A percentile compares a stretch with the other conserved stretches of the same genome.
These are phyloP conservation scores for Acrobasis consociella DNA, from an alignment of 2,888 invertebrate genomes.

Conservation along the genomic window DNA sequence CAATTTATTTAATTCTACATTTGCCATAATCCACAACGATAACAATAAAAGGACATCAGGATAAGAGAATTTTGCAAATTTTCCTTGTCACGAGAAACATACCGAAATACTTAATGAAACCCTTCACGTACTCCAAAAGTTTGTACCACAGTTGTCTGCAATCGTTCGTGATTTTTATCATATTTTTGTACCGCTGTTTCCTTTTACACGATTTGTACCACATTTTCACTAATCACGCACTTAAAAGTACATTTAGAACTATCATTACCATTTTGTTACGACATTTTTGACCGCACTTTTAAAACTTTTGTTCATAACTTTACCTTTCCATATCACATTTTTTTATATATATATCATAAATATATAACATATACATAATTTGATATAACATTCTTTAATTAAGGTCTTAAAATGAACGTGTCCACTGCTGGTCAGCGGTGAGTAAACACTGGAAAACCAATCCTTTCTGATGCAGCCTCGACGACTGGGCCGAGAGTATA, in stretches of 20 bases:
- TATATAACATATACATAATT: background rate
- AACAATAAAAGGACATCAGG: conserved; percentile 1
- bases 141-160: conserved; percentile 38
- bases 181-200: conserved; percentile 38
- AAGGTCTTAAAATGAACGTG: conserved; percentile 8
- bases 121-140: conserved; percentile 44
- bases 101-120: conserved; percentile 61
- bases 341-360: background rate
- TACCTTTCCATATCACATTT: background rate
- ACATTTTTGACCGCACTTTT: background rate
- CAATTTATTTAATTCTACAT: too few species aligned
- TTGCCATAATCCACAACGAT: background rate
- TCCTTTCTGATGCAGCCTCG: conserved; percentile 11
- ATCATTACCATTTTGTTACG: too few species aligned
- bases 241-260: conserved; percentile 20
- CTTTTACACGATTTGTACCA: conserved; percentile 53
- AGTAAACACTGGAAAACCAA: conserved; percentile 18
- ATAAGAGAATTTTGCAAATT: background rate
- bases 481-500: background rate
- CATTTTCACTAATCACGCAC: conserved; percentile 40
- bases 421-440: conserved; percentile 14
- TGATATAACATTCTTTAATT: conserved; percentile 1
- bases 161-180: conserved; percentile 28
- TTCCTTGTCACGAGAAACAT: conserved; percentile 39
- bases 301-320: background rate